Base-by-base conservation (phyloP, 2,797 vertebrate species). In the Limosa lapponica region DNA sequence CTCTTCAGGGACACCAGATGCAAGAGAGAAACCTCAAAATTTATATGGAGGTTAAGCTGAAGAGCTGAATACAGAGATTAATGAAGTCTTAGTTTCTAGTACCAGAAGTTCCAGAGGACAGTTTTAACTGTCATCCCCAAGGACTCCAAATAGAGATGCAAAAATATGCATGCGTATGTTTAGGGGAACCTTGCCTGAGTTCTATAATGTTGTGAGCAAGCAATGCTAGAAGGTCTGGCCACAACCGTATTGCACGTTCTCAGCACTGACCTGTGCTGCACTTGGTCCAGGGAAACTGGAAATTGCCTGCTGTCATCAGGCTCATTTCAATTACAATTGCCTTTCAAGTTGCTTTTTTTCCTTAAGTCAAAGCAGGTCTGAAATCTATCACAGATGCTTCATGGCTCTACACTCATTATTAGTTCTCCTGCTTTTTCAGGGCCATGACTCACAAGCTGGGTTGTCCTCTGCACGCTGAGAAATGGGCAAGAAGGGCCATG, bases 81-180 rank as follows among this genome's bases (percentile, higher is more conserved):
- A 48, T 67, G 52, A 66, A 48, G 62, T 65, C 15, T 28, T 41
- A 25, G 13, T 39, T 73, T 41, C 36, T 37, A 57, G 28, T 15
- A 57, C 3, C 78, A 48, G 37, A 48, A 12, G 4, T 5, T 48
- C 14, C 70, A 37, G 41, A 32, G 54, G 10, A 7, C 3, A 25
- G 5, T 37, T 49, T 67, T 20, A 55, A 44, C 16, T 37, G 1
- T 18, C 19, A 43, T 1, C 12, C 34, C 62, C 2, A 9, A 82
- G 37, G 37, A 30, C 11, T 57, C 30, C 34, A 43, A 52, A 55
- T 0, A 59, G 30, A 62, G 32, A 39, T 22, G 18, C 6, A 62
- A 59, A 87, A 65, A 46, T 3, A 36, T 2, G 4, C 69, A 32
- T 20, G 10, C 0, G 0, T 28, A 13, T 13, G 3, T n/a, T 44